A percentile compares a stretch with the other conserved stretches of the same genome.
These are phyloP conservation scores for Loris lydekkerianus DNA, from an alignment of 2,797 vertebrate species.

Conservation along the genomic window DNA sequence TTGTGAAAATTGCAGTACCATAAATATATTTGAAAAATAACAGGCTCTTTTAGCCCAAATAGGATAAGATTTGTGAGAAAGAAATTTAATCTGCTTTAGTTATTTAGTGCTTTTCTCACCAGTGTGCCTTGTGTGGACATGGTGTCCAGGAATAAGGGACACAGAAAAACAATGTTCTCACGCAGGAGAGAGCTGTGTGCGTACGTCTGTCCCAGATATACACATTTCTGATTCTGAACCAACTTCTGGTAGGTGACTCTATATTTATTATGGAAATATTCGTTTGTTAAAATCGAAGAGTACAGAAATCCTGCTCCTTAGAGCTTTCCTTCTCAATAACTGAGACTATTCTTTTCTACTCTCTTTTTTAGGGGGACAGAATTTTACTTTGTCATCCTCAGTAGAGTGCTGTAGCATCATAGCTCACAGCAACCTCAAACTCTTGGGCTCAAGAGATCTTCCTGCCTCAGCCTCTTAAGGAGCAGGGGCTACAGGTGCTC, in stretches of 20 bases:
- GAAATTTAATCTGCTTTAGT: neutral
- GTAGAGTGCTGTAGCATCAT: neutral
- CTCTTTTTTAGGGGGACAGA: neutral
- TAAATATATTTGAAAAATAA: neutral
- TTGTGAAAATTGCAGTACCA: neutral
- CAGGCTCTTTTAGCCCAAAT: conserved; percentile 8
- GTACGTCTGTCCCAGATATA: neutral
- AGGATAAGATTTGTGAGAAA: neutral
- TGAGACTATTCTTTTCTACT: neutral
- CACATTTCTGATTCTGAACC: conserved; percentile 16
- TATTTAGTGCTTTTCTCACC: neutral
- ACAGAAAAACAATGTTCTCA: neutral
- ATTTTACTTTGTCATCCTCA: neutral
- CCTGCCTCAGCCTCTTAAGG: neutral
- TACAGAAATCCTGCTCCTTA: no score
- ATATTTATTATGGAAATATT: neutral
- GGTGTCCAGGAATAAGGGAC: no score
- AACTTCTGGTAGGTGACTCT: neutral
- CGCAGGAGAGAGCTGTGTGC: neutral
- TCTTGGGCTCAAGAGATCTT: neutral
- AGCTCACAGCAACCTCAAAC: neutral
- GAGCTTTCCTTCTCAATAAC: neutral
- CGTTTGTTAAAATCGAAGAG: neutral
- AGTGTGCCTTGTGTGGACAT: neutral
- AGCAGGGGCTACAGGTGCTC: neutral